Conservation (phyloP, 2,113 vertebrate species). For the Cyprinus carpio region DNA sequence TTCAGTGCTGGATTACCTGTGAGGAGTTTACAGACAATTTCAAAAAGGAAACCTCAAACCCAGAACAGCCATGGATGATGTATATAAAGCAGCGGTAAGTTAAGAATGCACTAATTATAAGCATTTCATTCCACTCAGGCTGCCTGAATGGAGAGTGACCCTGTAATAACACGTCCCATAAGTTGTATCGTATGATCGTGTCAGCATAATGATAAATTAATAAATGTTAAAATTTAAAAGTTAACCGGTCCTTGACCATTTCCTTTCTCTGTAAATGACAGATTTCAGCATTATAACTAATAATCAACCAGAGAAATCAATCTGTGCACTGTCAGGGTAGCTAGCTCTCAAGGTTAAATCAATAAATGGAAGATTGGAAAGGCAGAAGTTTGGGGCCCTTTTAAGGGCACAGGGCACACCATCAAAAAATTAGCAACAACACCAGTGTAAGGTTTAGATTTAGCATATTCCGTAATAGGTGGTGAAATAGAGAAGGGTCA, state of each 20-base stretch:
- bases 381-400: neutral
- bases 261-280: neutral
- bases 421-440: neutral
- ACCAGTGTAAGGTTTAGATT: constrained; percentile 35
- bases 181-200: too few species aligned
- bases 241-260: neutral
- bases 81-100: constrained; percentile 83
- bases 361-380: neutral
- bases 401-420: neutral
- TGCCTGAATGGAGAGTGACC: neutral
- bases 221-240: too few species aligned
- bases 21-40: constrained; percentile 45
- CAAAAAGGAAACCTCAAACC: constrained; percentile 51
- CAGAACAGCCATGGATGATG: constrained; percentile 78
- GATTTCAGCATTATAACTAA: constrained; percentile 1
- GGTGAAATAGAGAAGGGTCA: constrained; percentile 24
- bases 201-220: too few species aligned
- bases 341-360: constrained; percentile 50
- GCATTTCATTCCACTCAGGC: neutral
- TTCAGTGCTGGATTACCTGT: constrained; percentile 43
- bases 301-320: neutral
- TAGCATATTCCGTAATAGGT: neutral
- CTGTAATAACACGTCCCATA: too few species aligned
- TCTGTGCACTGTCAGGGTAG: neutral
- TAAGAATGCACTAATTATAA: neutral